Evolutionary conservation across 2,888 invertebrate genomes (phyloP), one percentile per base, ranked within the genome.

Genomic region (Sesamia inferens): DNA sequence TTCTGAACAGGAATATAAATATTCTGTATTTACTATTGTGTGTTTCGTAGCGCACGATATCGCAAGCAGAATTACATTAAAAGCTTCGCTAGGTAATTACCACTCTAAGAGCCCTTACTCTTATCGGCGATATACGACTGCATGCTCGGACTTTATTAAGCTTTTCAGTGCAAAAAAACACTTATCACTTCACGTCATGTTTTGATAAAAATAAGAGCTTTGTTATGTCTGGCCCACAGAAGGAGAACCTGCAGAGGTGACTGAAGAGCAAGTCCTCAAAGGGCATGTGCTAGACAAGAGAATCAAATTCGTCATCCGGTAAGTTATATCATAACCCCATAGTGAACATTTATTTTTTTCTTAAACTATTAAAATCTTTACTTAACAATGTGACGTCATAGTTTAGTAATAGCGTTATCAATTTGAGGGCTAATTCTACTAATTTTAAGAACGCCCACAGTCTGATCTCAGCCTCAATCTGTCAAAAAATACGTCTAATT

Each of bases 11-110:
- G 67, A 85, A 93, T 73, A 93, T 75, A 75, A 82, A 74, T 63
- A 88, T 91, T 93, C 88, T 87, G 92, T 91, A 90, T 93, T 93
- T 93, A 93, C 93, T 91, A 90, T 90, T 77, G 72, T 89, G 83
- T 74, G 76, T 79, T 84, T 57, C 10, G 44, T 90, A 70, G 76
- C 76, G 70, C 89, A 85, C 81, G 71, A 78, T 76, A 71, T 85
- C 92, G 92, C 92, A 92, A 92, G 47, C 48, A 64, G 79, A 70
- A 65, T 78, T 19, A 78, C 74, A 73, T 59, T 11, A 54, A 11
- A 14, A 31, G 11, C 4, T 19, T 47, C 16, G 13, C 5, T 2
- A 24, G 7, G 44, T 24, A 65, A 24, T 44, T 4, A 19, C 24
- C 6, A 2, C 19, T 8, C 24, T 42, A 19, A 10, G 42, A 55